A percentile compares a stretch with the other conserved stretches of the same genome.
phyloP scores from a whole-genome alignment of 1,140 invertebrate species.

The Diabrotica undecimpunctata region DNA sequence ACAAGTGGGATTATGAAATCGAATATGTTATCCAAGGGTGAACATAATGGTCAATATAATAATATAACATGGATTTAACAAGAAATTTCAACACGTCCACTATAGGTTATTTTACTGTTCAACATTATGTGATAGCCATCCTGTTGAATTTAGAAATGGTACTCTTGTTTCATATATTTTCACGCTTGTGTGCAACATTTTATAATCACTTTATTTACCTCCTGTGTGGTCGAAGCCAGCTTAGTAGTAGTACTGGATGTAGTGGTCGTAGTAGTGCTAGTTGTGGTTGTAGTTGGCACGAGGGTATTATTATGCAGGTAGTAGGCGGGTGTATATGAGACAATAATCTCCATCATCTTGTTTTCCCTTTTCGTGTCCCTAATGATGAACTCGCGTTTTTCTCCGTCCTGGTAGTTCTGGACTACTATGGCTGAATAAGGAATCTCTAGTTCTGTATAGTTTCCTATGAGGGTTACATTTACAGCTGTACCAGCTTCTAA shows the following conservation, averaged over 20 bases:
- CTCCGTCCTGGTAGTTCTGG: conserved; percentile 64
- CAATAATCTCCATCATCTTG: conserved; percentile 61
- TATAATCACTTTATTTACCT: conserved; percentile 36
- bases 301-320: conserved; percentile 68
- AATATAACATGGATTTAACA: too few species aligned
- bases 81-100: too few species aligned
- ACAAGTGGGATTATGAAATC: too few species aligned
- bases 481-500: conserved; percentile 72
- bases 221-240: conserved; percentile 52
- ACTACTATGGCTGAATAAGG: conserved; percentile 68
- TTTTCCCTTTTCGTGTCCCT: conserved; percentile 60
- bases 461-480: conserved; percentile 70
- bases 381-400: conserved; percentile 50
- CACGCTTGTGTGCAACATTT: too few species aligned
- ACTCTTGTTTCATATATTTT: too few species aligned
- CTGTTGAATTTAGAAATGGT: too few species aligned
- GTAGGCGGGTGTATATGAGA: conserved; percentile 68
- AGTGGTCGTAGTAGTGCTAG: conserved; percentile 67
- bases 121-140: too few species aligned
- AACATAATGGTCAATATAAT: too few species aligned
- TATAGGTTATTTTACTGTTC: too few species aligned
- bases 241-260: conserved; percentile 61
- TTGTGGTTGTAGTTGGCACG: conserved; percentile 71
- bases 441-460: conserved; percentile 65
- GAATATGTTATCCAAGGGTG: too few species aligned